These are phyloP conservation scores for Drosophila koepferae DNA, from an alignment of 2,888 invertebrate species.

Conservation along the genomic window DNA sequence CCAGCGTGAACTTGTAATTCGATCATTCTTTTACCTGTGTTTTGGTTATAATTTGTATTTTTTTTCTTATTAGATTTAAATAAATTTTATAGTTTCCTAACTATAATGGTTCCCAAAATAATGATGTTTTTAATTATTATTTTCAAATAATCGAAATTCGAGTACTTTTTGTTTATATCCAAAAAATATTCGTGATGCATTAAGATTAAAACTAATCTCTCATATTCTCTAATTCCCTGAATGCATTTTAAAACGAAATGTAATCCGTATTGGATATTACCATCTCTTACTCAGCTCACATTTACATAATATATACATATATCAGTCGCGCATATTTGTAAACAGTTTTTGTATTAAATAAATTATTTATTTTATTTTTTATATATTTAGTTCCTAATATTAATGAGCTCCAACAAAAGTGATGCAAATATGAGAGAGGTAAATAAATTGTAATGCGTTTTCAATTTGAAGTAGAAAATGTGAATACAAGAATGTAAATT, in stretches of 20 bases:
- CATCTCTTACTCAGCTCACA: slow-evolving; percentile 14
- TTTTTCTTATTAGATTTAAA: background rate
- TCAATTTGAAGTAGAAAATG: background rate
- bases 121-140: background rate
- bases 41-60: background rate
- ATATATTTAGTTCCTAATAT: slow-evolving; percentile 18
- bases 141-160: too few species aligned
- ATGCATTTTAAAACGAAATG: background rate
- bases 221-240: slow-evolving; percentile 8
- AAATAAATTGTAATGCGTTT: background rate
- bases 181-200: background rate
- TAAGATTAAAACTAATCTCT: background rate
- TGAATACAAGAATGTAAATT: background rate
- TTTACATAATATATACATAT: slow-evolving; percentile 10
- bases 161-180: background rate
- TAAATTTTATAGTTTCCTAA: background rate
- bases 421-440: slow-evolving; percentile 42
- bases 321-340: slow-evolving; percentile 14
- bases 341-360: slow-evolving; percentile 12
- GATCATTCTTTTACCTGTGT: background rate
- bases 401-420: slow-evolving; percentile 47
- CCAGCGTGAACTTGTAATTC: background rate
- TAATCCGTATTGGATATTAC: slow-evolving; percentile 46
- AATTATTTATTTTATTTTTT: slow-evolving; percentile 9
- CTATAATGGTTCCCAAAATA: background rate